phyloP scores from a whole-genome alignment of 2,797 vertebrate genomes.

The Siniperca scherzeri region DNA sequence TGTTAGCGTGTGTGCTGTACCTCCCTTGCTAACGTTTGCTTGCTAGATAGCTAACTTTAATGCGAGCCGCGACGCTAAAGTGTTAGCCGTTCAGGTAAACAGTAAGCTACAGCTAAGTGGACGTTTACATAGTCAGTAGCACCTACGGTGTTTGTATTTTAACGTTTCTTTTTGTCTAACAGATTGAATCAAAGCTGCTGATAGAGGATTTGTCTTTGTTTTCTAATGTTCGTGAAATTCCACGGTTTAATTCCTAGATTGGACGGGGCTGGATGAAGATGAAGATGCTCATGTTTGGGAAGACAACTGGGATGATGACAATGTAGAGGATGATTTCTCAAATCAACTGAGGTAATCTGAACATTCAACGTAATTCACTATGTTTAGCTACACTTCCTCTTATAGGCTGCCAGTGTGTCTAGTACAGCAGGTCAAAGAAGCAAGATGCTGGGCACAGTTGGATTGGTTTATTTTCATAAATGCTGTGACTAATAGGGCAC shows the following conservation, averaged over 20 bases:
- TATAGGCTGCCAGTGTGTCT: background rate
- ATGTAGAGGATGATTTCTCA: constrained; percentile 99
- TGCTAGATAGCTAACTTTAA: background rate
- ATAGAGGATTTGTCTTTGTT: background rate
- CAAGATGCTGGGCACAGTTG: background rate
- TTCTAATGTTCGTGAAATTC: background rate
- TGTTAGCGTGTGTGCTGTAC: fast-evolving
- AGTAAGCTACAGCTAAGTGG: background rate
- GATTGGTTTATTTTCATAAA: background rate
- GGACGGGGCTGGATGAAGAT: constrained; percentile 98
- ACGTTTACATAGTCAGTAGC: background rate
- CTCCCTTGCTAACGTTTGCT: background rate
- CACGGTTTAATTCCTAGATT: constrained; percentile 84
- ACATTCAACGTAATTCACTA: background rate
- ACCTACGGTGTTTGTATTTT: background rate
- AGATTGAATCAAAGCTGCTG: background rate
- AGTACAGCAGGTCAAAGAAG: background rate
- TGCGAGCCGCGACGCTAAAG: background rate
- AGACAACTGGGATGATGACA: constrained; percentile 99
- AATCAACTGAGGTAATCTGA: constrained; percentile 93
- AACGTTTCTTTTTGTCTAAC: too few relatives aligned
- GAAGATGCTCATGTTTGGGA: constrained; percentile 99
- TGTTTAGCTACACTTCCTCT: background rate
- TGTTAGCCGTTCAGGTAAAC: background rate
- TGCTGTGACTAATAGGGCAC: too few relatives aligned